Base-by-base conservation (phyloP, 2,888 invertebrate genomes). In the Hyposoter didymator region DNA sequence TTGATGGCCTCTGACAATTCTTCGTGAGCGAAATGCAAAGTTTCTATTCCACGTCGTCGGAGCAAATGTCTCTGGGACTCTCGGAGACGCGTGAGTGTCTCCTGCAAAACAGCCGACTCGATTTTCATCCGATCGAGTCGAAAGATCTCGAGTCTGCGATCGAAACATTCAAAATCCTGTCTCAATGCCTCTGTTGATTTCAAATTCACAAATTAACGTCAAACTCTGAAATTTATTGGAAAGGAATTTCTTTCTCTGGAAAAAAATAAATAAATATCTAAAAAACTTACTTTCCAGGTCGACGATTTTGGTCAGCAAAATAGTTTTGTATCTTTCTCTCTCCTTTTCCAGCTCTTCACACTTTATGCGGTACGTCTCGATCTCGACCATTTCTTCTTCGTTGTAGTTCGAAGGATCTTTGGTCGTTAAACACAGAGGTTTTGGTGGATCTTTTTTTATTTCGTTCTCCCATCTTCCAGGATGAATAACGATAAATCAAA, bases 381-480 rank as follows among this genome's bases (percentile, higher is more conserved):
- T 95, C 0, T 94, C 91, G 69, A 95, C 95, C 22, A 96, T 93
- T 88, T 98, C 98, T 6, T 97, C 97, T 87, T 97, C 96, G 74
- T 95, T 96, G 92, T 95, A 97, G 74, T 96, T 95, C 82, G 95
- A 96, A 0, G 97, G 96, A 14, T 95, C 94, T 93, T 97, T 97
- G 0, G 14, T 73, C 17, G 79, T 32, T 14, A 93, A 59, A 49
- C 97, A 98, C 84, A 95, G 95, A 1, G 98, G 98, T 91, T 95
- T 94, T 0, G 97, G 96, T 64, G 98, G 95, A 17, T 97, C 97
- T 92, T 97, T 98, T 93, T 97, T 97, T 88, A 98, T 96, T 94
- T 98, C 97, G 92, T 98, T 98, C 92, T 98, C 98, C 96, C 97
- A 97, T 84, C 97, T 95, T 85, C 95, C 94, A 43, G 28, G n/a